A percentile compares a stretch with the other conserved stretches of the same genome.
phyloP scores from a whole-genome alignment of 2,113 vertebrate genomes.

The Pachypanchax playfairii region DNA sequence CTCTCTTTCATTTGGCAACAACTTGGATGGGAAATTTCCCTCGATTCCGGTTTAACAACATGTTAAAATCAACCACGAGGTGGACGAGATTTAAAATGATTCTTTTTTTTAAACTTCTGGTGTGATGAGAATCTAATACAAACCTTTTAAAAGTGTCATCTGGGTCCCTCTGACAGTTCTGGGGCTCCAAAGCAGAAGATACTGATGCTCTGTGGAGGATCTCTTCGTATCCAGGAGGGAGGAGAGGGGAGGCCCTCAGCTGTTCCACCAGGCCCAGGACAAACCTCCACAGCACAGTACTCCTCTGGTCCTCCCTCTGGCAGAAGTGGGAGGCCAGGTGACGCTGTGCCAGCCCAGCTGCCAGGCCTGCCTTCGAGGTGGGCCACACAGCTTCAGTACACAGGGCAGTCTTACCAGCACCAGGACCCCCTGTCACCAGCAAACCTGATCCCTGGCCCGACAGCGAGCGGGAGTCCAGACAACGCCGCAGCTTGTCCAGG shows the following conservation, averaged over 20 bases:
- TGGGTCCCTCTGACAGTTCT: constrained; percentile 73
- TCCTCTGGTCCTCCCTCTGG: constrained; percentile 76
- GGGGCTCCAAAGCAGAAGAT: constrained; percentile 65
- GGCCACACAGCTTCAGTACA: constrained; percentile 80
- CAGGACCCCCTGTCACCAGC: constrained; percentile 79
- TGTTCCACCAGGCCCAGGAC: constrained; percentile 80
- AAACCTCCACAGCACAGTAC: constrained; percentile 73
- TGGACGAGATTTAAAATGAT: background rate
- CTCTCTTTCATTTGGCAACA: constrained; percentile 22
- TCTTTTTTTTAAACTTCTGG: background rate
- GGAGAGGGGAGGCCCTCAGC: constrained; percentile 70
- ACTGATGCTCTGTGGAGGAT: constrained; percentile 52
- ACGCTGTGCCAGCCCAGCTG: constrained; percentile 62
- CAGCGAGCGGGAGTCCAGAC: constrained; percentile 66
- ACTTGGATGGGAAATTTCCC: background rate
- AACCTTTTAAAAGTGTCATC: constrained; percentile 84
- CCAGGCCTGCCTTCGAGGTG: constrained; percentile 68
- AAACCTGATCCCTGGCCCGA: constrained; percentile 61
- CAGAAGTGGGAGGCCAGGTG: constrained; percentile 84
- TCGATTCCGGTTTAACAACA: background rate
- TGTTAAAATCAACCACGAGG: background rate
- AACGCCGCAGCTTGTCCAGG: constrained; percentile 79
- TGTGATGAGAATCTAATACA: constrained; percentile 3
- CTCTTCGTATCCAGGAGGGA: constrained; percentile 68
- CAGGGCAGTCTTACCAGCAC: constrained; percentile 81